These are phyloP conservation scores for Nannoperca obscura DNA, from an alignment of 2,797 vertebrate genomes.

Conservation along the genomic window DNA sequence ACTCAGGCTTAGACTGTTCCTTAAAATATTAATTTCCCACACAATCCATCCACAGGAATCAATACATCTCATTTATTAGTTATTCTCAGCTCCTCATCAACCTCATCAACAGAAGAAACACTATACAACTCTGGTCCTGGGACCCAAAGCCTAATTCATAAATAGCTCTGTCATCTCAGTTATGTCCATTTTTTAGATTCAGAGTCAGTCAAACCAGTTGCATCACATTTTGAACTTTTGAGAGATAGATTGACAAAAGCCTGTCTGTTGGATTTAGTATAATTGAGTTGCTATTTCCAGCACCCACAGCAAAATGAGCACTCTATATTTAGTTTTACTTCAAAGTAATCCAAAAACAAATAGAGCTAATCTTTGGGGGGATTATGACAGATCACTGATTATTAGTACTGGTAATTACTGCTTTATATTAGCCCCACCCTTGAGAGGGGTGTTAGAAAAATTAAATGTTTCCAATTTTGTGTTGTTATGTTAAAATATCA, in stretches of 20 bases:
- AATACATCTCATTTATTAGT: conserved; percentile 24
- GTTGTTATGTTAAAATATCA: not conserved
- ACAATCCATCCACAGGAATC: conserved; percentile 12
- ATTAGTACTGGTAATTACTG: not conserved
- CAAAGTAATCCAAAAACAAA: not conserved
- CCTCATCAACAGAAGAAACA: conserved; percentile 9
- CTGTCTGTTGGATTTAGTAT: not conserved
- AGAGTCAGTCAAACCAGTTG: not conserved
- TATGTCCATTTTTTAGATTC: not conserved
- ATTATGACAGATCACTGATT: not conserved
- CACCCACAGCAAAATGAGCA: not conserved
- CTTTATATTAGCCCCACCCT: not conserved
- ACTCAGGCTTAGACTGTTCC: conserved; percentile 4
- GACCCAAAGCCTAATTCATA: conserved; percentile 6
- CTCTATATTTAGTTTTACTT: not conserved
- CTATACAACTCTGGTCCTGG: not conserved
- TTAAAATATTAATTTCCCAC: conserved; percentile 30
- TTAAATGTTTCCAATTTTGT: not conserved
- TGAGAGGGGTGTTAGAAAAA: not conserved
- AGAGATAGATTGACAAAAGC: not conserved
- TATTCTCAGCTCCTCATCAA: conserved; percentile 33
- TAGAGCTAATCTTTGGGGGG: not conserved
- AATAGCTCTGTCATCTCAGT: conserved; percentile 6
- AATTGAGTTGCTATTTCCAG: not conserved
- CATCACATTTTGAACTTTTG: not conserved